These are phyloP conservation scores for Nothocercus nigrocapillus DNA, from an alignment of 2,113 vertebrate genomes.

Conservation along the genomic window DNA sequence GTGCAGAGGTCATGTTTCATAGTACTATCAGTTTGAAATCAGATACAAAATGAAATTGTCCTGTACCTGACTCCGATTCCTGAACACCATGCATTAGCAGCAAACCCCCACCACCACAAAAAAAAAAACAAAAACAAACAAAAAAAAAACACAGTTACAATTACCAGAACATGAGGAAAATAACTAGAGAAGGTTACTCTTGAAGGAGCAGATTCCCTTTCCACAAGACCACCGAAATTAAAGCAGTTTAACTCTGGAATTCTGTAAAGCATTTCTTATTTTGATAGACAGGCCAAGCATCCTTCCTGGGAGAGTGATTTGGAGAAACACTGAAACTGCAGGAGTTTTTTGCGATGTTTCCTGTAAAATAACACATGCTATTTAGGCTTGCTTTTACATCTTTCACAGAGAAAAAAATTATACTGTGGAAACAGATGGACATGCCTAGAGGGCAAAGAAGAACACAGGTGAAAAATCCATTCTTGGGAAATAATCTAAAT, in stretches of 20 bases:
- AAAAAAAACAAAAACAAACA: too few relatives aligned
- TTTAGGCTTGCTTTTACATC: not conserved
- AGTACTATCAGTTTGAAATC: not conserved
- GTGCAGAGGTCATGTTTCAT: not conserved
- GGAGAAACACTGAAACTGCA: not conserved
- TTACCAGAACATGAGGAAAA: not conserved
- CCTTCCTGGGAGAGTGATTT: not conserved
- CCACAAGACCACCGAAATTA: not conserved
- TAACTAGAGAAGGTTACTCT: not conserved
- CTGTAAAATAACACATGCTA: not conserved
- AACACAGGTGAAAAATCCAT: not conserved
- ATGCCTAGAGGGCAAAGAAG: rapidly evolving
- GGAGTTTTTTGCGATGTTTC: not conserved
- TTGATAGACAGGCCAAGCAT: not conserved
- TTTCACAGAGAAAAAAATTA: not conserved
- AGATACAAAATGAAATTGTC: not conserved
- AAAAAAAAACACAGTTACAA: not conserved
- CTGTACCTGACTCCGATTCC: not conserved
- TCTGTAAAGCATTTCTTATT: not conserved
- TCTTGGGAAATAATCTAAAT: not conserved
- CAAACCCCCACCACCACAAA: not conserved
- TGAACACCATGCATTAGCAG: not conserved
- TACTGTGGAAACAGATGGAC: not conserved
- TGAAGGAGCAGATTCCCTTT: not conserved
- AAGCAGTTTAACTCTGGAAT: not conserved